Percentiles rank a stretch among this genome's conserved stretches.
phyloP scores from a whole-genome alignment of 2,888 invertebrate genomes.

The Heliconius charithonia region DNA sequence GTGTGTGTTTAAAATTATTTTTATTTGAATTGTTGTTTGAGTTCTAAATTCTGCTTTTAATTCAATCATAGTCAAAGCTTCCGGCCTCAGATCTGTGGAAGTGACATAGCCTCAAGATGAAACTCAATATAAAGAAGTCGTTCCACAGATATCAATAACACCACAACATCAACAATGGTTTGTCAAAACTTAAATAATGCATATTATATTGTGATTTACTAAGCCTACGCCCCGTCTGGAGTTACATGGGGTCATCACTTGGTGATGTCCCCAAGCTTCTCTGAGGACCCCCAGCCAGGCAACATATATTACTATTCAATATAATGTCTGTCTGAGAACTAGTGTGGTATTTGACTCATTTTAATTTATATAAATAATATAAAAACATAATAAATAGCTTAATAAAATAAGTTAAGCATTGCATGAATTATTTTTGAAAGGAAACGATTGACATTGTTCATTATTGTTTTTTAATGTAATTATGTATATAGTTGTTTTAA shows the following conservation, averaged over 20 bases:
- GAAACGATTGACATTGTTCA: neutral
- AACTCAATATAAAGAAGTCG: conserved; percentile 39
- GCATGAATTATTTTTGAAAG: neutral
- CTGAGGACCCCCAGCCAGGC: conserved; percentile 28
- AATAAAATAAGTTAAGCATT: conserved; percentile 15
- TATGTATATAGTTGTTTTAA: neutral
- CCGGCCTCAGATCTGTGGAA: conserved; percentile 52
- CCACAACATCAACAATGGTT: conserved; percentile 61
- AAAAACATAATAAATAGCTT: conserved; percentile 7
- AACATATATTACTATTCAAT: conserved; percentile 46
- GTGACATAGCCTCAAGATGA: conserved; percentile 61
- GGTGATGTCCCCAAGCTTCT: conserved; percentile 54
- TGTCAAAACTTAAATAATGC: conserved; percentile 72
- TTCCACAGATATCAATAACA: conserved; percentile 53
- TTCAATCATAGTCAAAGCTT: conserved; percentile 45
- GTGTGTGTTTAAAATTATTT: conserved; percentile 12
- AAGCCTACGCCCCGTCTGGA: conserved; percentile 63
- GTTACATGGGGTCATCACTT: conserved; percentile 58
- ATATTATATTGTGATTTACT: conserved; percentile 66
- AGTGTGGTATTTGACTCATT: conserved; percentile 30
- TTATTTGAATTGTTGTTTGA: conserved; percentile 35
- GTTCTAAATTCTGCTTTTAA: conserved; percentile 31
- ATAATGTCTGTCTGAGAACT: conserved; percentile 30
- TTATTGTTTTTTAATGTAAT: neutral
- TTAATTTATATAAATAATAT: conserved; percentile 9